phyloP scores from a whole-genome alignment of 92 coral and sea anemone genomes.

The Phenganax marumi region DNA sequence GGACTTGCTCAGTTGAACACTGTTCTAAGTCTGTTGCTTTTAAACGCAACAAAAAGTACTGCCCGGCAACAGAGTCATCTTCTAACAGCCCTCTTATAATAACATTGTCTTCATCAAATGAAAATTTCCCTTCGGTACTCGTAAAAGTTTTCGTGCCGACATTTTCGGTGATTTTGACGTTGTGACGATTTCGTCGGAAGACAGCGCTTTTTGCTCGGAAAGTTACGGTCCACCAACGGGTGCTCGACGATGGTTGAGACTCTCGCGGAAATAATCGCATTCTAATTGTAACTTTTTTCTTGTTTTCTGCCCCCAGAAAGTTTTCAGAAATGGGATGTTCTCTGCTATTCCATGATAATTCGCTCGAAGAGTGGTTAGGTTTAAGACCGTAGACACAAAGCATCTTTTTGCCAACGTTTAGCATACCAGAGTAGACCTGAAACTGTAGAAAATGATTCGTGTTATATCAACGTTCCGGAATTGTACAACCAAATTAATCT shows the following conservation, averaged over 20 bases:
- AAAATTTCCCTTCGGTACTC: constrained; percentile 16
- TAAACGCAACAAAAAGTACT: constrained; percentile 30
- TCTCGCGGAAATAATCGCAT: constrained; percentile 37
- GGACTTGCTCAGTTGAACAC: background rate
- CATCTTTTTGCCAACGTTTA: constrained; percentile 59
- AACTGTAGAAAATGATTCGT: constrained; percentile 11
- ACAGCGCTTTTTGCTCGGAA: constrained; percentile 14
- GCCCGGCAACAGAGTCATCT: constrained; percentile 21
- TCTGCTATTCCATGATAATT: background rate
- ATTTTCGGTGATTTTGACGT: constrained; percentile 30
- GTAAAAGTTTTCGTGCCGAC: constrained; percentile 36
- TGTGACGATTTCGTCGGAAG: constrained; percentile 18
- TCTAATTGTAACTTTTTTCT: constrained; percentile 21
- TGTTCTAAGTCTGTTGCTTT: background rate
- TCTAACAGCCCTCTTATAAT: constrained; percentile 18
- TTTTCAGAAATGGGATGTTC: background rate
- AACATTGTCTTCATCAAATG: constrained; percentile 30
- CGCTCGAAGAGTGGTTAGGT: constrained; percentile 21
- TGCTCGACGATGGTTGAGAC: constrained; percentile 39
- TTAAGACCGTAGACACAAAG: constrained; percentile 31
- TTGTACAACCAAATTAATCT: too few species aligned
- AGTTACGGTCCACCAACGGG: constrained; percentile 41
- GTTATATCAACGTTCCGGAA: background rate
- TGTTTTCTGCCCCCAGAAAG: background rate
- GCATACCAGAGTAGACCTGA: background rate